phyloP scores from a whole-genome alignment of 2,888 invertebrate species.

The Mayetiola destructor region DNA sequence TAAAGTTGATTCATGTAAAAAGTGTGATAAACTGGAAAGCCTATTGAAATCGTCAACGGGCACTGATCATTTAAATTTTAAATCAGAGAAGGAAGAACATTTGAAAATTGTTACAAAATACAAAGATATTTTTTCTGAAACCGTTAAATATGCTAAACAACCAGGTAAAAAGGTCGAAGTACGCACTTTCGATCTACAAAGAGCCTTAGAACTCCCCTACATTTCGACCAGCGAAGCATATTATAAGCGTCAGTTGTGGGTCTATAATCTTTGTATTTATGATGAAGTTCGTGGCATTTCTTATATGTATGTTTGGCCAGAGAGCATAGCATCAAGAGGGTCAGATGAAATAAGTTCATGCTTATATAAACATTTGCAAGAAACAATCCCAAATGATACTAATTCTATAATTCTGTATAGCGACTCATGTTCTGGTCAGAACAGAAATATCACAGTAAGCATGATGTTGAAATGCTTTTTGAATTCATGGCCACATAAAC shows the following conservation, averaged over 20 bases:
- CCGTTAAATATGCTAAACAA: not conserved
- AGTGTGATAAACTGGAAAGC: not conserved
- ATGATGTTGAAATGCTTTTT: not conserved
- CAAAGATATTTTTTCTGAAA: not conserved
- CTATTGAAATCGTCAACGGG: not conserved
- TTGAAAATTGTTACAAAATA: not conserved
- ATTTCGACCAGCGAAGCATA: constrained; percentile 4
- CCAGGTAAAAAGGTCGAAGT: not conserved
- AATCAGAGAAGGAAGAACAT: not conserved
- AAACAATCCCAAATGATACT: not conserved
- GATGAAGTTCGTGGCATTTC: not conserved
- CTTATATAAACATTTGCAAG: not conserved
- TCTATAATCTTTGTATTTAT: not conserved
- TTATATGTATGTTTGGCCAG: not conserved
- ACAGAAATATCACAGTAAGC: not conserved
- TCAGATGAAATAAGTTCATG: constrained; percentile 7
- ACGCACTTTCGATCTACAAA: not conserved
- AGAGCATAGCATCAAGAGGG: not conserved
- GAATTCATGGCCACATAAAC: not conserved
- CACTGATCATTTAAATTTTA: not conserved
- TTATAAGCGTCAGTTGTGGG: not conserved
- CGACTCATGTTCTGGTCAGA: not conserved
- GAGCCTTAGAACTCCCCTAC: not conserved
- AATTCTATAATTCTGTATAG: not conserved
- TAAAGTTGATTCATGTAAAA: constrained; percentile 1